phyloP scores from a whole-genome alignment of 2,113 vertebrate genomes.

The Saguinus midas region DNA sequence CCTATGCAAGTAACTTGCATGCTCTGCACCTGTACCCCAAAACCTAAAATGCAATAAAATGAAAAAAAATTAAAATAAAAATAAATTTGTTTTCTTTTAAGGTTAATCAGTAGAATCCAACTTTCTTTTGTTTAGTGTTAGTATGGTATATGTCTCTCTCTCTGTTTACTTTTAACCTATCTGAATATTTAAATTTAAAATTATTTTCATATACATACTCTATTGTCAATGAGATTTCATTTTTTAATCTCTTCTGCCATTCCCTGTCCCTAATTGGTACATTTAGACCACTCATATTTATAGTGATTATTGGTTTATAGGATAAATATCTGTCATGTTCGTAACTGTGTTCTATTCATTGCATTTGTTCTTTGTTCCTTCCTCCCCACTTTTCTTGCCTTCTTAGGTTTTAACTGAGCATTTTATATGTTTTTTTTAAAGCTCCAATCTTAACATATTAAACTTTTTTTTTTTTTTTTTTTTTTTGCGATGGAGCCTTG shows the following conservation, averaged over 20 bases:
- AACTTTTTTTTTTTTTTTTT: background rate
- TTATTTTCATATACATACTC: background rate
- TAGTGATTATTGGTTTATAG: background rate
- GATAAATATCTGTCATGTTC: background rate
- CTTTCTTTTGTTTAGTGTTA: background rate
- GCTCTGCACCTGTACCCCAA: no score
- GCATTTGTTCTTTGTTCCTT: background rate
- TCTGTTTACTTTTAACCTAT: background rate
- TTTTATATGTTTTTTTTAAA: background rate
- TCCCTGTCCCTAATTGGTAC: background rate
- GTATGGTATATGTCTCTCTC: background rate
- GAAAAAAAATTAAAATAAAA: background rate
- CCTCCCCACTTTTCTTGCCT: background rate
- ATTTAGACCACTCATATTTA: background rate
- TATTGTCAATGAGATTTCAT: background rate
- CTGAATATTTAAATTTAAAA: background rate
- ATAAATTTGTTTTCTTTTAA: background rate
- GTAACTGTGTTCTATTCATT: background rate
- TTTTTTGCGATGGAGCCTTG: no score
- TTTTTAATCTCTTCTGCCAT: background rate
- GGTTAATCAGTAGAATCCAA: background rate
- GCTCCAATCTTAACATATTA: background rate
- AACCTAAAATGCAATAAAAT: no score
- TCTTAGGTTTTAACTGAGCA: background rate
- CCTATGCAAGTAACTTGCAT: no score